These are phyloP conservation scores for Nematostella vectensis DNA, from an alignment of 92 coral and sea anemone genomes.

Conservation along the genomic window DNA sequence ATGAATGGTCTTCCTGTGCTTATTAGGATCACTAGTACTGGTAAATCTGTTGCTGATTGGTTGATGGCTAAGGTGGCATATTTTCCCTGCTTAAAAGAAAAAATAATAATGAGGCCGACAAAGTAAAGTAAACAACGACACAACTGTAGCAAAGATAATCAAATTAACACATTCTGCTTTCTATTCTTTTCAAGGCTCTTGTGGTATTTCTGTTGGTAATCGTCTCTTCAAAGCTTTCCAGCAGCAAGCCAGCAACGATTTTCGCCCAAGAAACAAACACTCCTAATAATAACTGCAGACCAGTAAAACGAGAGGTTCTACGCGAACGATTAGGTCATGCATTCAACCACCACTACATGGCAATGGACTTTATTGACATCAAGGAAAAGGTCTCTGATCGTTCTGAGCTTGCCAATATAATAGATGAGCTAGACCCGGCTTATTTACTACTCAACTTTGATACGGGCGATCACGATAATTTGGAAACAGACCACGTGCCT, in stretches of 20 bases:
- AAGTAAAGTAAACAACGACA: too few species aligned
- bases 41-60: too few species aligned
- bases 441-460: too few species aligned
- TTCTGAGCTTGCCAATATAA: background rate
- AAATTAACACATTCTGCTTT: too few species aligned
- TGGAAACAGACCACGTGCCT: background rate
- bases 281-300: conserved; percentile 29
- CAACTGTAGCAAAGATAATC: too few species aligned
- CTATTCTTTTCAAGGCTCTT: conserved; percentile 4
- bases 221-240: conserved; percentile 2
- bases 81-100: too few species aligned
- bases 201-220: conserved; percentile 4
- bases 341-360: conserved; percentile 60
- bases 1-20: too few species aligned
- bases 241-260: conserved; percentile 14
- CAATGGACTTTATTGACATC: conserved; percentile 34
- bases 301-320: conserved; percentile 53
- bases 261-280: conserved; percentile 12
- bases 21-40: too few species aligned
- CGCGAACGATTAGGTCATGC: conserved; percentile 43
- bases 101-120: too few species aligned
- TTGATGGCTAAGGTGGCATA: too few species aligned
- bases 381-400: conserved; percentile 16
- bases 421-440: background rate
- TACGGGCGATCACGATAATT: background rate